phyloP scores from a whole-genome alignment of 2,797 vertebrate genomes.

The Synaphobranchus kaupii region DNA sequence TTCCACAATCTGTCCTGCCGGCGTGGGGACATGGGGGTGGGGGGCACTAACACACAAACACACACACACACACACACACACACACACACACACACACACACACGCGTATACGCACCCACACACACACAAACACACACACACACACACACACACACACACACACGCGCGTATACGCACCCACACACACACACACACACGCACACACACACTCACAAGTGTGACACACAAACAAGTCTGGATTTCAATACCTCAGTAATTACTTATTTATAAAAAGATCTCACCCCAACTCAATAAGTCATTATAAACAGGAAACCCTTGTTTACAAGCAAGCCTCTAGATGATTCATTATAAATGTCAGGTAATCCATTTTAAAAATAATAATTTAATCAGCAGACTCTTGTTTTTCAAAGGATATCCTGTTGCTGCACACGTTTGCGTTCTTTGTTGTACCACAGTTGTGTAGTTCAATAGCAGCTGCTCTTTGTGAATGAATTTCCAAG shows the following conservation, averaged over 20 bases:
- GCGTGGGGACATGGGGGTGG: not conserved
- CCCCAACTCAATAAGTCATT: not conserved
- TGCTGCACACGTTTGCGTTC: not conserved
- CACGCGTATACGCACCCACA: not conserved
- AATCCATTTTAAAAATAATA: not conserved
- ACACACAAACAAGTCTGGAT: not conserved
- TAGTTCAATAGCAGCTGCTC: not conserved
- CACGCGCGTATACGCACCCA: conserved; percentile 9
- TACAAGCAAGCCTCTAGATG: not conserved
- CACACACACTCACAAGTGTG: not conserved
- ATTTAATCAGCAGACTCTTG: conserved; percentile 10
- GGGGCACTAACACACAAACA: not conserved
- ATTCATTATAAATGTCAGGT: not conserved
- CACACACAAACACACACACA: not conserved
- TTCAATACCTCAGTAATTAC: conserved; percentile 6
- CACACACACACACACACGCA: conserved; percentile 28
- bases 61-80: conserved; percentile 27
- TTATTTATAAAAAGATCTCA: not conserved
- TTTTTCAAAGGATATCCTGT: not conserved
- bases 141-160: not conserved
- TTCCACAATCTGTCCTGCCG: conserved; percentile 43
- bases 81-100: not conserved
- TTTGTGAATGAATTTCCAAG: not conserved
- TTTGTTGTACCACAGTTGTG: not conserved
- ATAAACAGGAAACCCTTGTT: conserved; percentile 8